Conservation (phyloP, 2,797 vertebrate genomes). For the Rallus crepitans region DNA sequence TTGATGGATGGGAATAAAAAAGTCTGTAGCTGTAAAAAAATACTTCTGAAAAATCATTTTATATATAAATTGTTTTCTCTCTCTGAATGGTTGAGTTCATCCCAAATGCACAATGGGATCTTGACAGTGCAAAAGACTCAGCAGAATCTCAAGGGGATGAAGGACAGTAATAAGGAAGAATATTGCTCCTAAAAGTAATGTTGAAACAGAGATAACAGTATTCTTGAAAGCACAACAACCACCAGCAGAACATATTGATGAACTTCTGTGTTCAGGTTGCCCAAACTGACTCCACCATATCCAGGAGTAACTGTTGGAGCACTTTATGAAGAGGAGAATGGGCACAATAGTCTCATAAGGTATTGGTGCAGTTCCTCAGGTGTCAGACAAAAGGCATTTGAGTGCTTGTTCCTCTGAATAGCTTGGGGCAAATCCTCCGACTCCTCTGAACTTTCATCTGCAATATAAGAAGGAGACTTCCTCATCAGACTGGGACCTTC, state of each 20-base stretch:
- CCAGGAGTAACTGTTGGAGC: background rate
- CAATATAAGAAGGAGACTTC: background rate
- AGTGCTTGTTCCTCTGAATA: background rate
- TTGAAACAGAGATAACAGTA: background rate
- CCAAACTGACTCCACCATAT: background rate
- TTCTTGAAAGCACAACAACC: background rate
- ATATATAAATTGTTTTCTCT: background rate
- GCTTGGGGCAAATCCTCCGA: background rate
- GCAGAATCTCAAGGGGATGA: background rate
- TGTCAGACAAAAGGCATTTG: background rate
- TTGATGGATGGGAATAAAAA: background rate
- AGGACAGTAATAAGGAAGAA: background rate
- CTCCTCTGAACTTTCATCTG: background rate
- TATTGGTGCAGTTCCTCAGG: background rate
- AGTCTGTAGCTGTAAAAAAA: background rate
- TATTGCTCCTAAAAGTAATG: background rate
- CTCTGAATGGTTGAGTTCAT: background rate
- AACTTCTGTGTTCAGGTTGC: background rate
- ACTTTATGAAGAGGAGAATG: background rate
- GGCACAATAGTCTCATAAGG: background rate
- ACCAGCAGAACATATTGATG: background rate
- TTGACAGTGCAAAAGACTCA: background rate
- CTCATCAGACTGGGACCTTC: background rate
- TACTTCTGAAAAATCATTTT: background rate
- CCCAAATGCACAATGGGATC: background rate